Percentiles rank a stretch among this genome's conserved stretches.
These are phyloP conservation scores for Isoperla grammatica DNA, from an alignment of 2,888 invertebrate species.

Conservation along the genomic window DNA sequence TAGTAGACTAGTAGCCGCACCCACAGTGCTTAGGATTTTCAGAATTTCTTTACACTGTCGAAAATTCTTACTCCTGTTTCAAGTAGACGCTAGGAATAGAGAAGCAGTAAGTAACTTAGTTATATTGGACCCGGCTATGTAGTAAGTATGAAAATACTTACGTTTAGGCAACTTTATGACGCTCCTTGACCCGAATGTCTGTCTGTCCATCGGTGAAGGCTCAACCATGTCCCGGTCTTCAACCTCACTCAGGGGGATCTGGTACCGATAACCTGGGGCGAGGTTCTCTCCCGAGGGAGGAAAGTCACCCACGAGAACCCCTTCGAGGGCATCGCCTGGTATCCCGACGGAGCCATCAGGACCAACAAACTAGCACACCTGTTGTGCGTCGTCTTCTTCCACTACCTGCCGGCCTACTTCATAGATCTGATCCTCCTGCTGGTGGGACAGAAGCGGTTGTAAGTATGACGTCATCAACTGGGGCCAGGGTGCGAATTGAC, in stretches of 20 bases:
- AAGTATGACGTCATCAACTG: slow-evolving; percentile 48
- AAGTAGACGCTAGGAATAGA: too few species aligned
- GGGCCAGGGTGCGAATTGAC: too few species aligned
- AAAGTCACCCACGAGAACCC: slow-evolving; percentile 68
- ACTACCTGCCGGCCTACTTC: slow-evolving; percentile 73
- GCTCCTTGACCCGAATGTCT: too few species aligned
- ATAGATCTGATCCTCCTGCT: slow-evolving; percentile 73
- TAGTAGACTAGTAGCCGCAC: too few species aligned
- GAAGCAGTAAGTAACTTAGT: too few species aligned
- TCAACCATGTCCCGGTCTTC: slow-evolving; percentile 69
- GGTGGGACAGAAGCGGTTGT: slow-evolving; percentile 76
- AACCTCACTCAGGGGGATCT: slow-evolving; percentile 84
- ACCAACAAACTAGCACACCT: slow-evolving; percentile 62
- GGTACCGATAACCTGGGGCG: slow-evolving; percentile 79
- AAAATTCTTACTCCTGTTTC: too few species aligned
- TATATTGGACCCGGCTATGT: too few species aligned
- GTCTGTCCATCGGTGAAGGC: too few species aligned
- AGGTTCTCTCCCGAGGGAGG: slow-evolving; percentile 70
- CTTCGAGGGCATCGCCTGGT: slow-evolving; percentile 81
- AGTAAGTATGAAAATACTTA: too few species aligned
- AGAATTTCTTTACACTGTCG: too few species aligned
- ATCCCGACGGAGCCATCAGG: slow-evolving; percentile 72
- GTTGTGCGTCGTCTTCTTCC: slow-evolving; percentile 69
- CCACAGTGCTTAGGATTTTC: too few species aligned
- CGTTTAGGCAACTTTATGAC: too few species aligned